These are phyloP conservation scores for Eudorcas thomsonii DNA, from an alignment of 2,113 vertebrate genomes.

Conservation along the genomic window DNA sequence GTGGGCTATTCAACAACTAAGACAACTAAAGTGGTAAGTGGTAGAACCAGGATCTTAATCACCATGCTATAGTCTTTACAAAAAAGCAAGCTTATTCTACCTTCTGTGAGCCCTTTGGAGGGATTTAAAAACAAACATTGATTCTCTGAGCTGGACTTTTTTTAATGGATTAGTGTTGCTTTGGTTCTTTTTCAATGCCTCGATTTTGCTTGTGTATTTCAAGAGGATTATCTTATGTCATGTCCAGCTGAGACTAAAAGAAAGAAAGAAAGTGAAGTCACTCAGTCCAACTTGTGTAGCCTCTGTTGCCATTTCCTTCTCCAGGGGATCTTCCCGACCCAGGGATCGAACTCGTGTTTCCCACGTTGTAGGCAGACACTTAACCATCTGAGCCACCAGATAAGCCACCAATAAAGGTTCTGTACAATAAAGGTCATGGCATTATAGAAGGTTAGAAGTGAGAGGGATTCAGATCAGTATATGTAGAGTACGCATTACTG, in stretches of 20 bases:
- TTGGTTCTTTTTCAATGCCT: background rate
- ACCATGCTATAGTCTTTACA: background rate
- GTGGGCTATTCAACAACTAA: background rate
- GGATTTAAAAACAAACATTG: background rate
- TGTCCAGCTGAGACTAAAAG: background rate
- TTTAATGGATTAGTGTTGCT: background rate
- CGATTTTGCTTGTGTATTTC: background rate
- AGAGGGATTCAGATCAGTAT: background rate
- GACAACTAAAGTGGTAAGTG: background rate
- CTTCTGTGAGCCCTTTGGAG: background rate
- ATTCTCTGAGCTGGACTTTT: background rate
- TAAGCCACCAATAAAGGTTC: background rate
- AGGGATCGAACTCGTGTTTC: background rate
- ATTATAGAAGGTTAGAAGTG: background rate
- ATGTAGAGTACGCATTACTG: background rate
- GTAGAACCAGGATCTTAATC: background rate
- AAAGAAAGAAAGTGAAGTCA: background rate
- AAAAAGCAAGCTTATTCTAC: background rate
- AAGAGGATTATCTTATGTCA: background rate
- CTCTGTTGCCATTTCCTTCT: background rate
- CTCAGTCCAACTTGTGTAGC: background rate
- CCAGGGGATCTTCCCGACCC: background rate
- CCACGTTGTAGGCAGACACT: background rate
- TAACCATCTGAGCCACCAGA: background rate
- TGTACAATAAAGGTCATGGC: background rate